Conservation (phyloP, 2,113 vertebrate genomes). For the Meleagris gallopavo region DNA sequence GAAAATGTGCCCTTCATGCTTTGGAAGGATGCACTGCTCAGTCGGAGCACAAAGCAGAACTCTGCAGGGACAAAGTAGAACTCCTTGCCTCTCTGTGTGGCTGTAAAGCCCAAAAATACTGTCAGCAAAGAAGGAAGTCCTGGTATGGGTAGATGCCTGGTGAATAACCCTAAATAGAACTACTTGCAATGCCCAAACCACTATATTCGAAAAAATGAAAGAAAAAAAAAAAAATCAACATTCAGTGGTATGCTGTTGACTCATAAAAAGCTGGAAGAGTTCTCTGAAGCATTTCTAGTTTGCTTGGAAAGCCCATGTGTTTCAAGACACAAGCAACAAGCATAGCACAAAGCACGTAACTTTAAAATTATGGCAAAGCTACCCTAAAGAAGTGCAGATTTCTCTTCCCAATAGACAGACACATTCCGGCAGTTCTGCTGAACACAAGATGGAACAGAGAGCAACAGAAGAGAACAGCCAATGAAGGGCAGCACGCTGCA, state of each 20-base stretch:
- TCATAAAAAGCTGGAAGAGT: neutral
- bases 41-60: neutral
- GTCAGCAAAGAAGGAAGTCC: slow-evolving; percentile 31
- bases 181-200: neutral
- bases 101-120: slow-evolving; percentile 51
- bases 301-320: neutral
- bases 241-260: neutral
- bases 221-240: neutral
- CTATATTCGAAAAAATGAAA: neutral
- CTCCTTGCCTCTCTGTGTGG: neutral
- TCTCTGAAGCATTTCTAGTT: neutral
- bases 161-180: slow-evolving; percentile 27
- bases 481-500: accelerated
- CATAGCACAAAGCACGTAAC: neutral
- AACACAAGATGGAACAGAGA: neutral
- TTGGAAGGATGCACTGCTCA: neutral
- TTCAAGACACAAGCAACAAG: slow-evolving; percentile 1
- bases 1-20: neutral
- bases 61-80: neutral
- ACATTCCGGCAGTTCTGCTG: neutral
- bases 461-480: neutral
- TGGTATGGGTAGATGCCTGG: slow-evolving; percentile 26
- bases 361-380: neutral
- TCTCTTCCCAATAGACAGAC: neutral
- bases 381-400: neutral